These are phyloP conservation scores for Adineta ricciae DNA, from an alignment of 2,888 invertebrate genomes.

Conservation along the genomic window DNA sequence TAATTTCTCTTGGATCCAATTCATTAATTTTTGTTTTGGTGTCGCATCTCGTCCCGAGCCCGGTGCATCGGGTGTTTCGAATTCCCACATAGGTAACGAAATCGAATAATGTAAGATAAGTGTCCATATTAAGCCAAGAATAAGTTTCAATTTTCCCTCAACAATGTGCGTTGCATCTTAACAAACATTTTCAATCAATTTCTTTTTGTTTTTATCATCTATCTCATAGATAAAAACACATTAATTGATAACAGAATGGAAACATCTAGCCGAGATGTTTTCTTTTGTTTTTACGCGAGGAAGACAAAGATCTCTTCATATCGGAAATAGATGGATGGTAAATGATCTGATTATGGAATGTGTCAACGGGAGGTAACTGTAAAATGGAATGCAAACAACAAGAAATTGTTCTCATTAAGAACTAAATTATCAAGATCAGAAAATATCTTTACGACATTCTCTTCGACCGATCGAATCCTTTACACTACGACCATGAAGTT, in stretches of 20 bases:
- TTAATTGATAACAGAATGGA: not conserved
- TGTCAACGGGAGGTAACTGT: too few relatives aligned
- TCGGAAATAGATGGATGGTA: too few relatives aligned
- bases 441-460: too few relatives aligned
- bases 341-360: too few relatives aligned
- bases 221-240: not conserved
- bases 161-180: slow-evolving; percentile 77
- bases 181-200: not conserved
- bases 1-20: slow-evolving; percentile 75
- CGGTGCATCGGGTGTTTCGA: slow-evolving; percentile 57
- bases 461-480: too few relatives aligned
- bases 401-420: too few relatives aligned
- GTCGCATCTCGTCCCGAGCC: slow-evolving; percentile 47
- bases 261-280: not conserved
- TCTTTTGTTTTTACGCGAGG: not conserved
- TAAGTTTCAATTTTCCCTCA: slow-evolving; percentile 76
- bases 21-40: slow-evolving; percentile 60
- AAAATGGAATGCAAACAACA: too few relatives aligned
- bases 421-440: too few relatives aligned
- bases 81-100: slow-evolving; percentile 80
- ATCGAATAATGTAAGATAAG: slow-evolving; percentile 84
- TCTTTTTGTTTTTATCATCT: too few relatives aligned
- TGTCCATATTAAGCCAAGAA: slow-evolving; percentile 83
- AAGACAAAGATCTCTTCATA: not conserved
- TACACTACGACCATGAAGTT: too few relatives aligned